Conservation (phyloP, 2,113 vertebrate species). For the Muntiacus reevesi region DNA sequence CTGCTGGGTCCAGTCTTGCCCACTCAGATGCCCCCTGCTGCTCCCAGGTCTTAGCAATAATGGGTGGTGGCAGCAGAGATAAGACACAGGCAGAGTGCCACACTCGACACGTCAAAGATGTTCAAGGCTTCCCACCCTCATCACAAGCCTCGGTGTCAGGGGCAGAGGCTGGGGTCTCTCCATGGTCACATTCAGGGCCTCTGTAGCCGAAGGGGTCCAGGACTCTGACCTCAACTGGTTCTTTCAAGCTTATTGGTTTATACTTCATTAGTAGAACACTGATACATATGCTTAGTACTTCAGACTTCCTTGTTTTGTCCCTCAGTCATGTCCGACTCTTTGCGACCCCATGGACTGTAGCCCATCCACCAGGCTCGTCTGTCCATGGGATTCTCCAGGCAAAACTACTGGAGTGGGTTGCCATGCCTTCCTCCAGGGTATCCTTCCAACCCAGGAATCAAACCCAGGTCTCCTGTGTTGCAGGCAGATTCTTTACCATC, state of each 20-base stretch:
- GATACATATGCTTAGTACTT: neutral
- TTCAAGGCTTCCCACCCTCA: neutral
- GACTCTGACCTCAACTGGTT: neutral
- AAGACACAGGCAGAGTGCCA: fast-evolving
- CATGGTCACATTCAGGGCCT: too few species aligned
- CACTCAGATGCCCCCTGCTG: neutral
- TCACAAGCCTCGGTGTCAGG: fast-evolving
- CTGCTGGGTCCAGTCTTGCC: neutral
- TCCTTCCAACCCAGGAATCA: neutral
- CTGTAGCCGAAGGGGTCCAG: neutral
- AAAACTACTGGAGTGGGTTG: neutral
- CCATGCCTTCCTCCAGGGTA: neutral
- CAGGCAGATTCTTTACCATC: neutral
- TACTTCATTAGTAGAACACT: neutral
- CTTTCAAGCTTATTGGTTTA: neutral
- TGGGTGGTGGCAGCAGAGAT: neutral
- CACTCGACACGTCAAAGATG: fast-evolving
- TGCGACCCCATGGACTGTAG: neutral
- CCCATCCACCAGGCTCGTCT: neutral
- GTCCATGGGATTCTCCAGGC: neutral
- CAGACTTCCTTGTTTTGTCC: neutral
- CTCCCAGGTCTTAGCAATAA: neutral
- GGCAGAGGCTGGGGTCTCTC: neutral
- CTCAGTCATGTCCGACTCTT: neutral
- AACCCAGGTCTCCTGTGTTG: neutral